A percentile compares a stretch with the other conserved stretches of the same genome.
These are phyloP conservation scores for Adelges cooleyi DNA, from an alignment of 1,140 invertebrate species.

Conservation along the genomic window DNA sequence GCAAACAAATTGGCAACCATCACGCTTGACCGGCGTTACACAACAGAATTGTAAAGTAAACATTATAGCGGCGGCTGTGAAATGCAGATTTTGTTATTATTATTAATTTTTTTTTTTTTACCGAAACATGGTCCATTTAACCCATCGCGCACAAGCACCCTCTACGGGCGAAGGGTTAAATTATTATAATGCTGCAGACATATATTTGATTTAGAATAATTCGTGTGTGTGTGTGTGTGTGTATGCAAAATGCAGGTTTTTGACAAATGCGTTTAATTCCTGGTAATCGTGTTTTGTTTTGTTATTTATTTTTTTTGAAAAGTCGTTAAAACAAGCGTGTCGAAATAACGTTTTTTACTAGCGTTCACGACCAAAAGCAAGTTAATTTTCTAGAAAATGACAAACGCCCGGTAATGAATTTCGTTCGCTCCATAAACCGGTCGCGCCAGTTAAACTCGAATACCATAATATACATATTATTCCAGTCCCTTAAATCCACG, in stretches of 20 bases:
- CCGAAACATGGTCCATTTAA: conserved; percentile 19
- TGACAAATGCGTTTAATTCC: conserved; percentile 26
- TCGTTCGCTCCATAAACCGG: no score
- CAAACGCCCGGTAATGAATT: conserved; percentile 1
- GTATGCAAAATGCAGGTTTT: conserved; percentile 3
- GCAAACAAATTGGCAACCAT: conserved; percentile 7
- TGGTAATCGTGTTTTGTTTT: neutral
- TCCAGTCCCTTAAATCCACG: no score
- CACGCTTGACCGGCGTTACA: conserved; percentile 5
- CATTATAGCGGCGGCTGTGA: neutral
- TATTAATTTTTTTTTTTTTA: neutral
- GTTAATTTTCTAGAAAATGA: conserved; percentile 18
- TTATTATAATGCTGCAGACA: no score
- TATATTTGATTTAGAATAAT: no score
- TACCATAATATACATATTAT: no score
- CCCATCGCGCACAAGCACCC: neutral
- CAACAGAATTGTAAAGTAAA: conserved; percentile 6
- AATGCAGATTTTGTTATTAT: conserved; percentile 15
- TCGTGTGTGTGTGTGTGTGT: no score
- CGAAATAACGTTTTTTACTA: neutral
- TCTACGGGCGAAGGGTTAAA: no score
- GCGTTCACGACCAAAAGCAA: no score
- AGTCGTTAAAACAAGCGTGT: neutral
- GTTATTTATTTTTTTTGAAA: neutral
- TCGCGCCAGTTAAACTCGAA: no score